These are phyloP conservation scores for Anser cygnoides DNA, from an alignment of 2,113 vertebrate genomes.

Conservation along the genomic window DNA sequence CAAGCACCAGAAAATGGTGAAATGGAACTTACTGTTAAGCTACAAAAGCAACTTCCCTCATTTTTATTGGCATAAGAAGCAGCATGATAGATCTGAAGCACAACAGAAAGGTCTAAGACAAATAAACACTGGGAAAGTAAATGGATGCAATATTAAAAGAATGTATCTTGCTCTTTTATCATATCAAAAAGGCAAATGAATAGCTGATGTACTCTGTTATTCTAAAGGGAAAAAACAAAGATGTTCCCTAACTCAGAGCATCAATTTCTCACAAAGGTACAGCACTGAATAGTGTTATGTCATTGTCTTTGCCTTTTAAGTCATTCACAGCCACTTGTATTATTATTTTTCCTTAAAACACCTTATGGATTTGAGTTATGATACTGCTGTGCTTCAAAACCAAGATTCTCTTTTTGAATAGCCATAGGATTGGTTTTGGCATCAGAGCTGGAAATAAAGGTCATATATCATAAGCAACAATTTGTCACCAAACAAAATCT, in stretches of 20 bases:
- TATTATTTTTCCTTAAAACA: slow-evolving; percentile 6
- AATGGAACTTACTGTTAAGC: neutral
- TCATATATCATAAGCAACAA: neutral
- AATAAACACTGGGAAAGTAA: neutral
- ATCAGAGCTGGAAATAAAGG: neutral
- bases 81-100: neutral
- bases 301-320: slow-evolving; percentile 5
- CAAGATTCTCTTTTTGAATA: neutral
- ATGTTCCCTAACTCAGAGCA: neutral
- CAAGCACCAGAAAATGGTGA: neutral
- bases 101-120: neutral
- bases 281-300: neutral
- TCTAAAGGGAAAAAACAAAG: neutral
- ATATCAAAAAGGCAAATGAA: slow-evolving; percentile 14
- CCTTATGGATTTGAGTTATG: neutral
- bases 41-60: neutral
- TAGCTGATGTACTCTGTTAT: slow-evolving; percentile 6
- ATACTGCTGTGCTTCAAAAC: slow-evolving; percentile 1
- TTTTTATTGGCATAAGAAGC: neutral
- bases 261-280: neutral
- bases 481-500: neutral
- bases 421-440: slow-evolving; percentile 1
- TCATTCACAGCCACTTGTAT: neutral
- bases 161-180: neutral
- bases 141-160: neutral